Evolutionary conservation across 2,888 invertebrate genomes (phyloP).

Genomic region (Sesamia inferens): DNA sequence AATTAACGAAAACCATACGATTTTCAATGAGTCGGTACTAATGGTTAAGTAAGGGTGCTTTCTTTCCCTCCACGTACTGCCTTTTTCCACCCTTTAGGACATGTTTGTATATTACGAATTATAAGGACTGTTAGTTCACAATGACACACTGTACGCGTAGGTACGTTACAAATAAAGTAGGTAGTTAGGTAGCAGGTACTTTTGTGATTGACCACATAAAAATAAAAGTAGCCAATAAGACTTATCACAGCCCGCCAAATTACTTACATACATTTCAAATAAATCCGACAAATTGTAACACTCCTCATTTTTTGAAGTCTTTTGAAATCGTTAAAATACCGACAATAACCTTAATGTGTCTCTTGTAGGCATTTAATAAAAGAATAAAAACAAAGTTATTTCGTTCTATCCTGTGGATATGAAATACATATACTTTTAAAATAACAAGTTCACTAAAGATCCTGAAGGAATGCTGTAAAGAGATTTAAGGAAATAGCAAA

Average conservation of each 20-base stretch:
- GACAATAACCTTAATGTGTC: background rate
- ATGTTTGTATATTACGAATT: background rate
- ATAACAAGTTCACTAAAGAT: slow-evolving; percentile 3
- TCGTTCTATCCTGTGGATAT: background rate
- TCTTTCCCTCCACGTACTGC: background rate
- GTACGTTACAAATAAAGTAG: background rate
- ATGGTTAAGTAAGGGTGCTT: background rate
- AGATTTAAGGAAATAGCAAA: slow-evolving; percentile 2
- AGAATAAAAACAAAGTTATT: background rate
- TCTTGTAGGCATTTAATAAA: background rate
- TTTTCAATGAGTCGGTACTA: background rate
- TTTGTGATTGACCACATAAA: slow-evolving; percentile 6
- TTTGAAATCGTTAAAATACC: slow-evolving; percentile 1
- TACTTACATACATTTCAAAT: background rate
- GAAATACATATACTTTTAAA: background rate
- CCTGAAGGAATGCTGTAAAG: slow-evolving; percentile 1
- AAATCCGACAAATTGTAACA: slow-evolving; percentile 1
- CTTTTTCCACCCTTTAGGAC: background rate
- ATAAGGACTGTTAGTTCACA: background rate
- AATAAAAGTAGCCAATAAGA: slow-evolving; percentile 11
- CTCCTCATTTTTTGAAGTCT: background rate
- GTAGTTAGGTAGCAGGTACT: background rate
- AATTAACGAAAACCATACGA: background rate
- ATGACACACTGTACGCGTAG: background rate
- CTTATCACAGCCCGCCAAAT: slow-evolving; percentile 12